Evolutionary conservation across 2,113 vertebrate species (phyloP).

Genomic region (Cyanistes caeruleus): DNA sequence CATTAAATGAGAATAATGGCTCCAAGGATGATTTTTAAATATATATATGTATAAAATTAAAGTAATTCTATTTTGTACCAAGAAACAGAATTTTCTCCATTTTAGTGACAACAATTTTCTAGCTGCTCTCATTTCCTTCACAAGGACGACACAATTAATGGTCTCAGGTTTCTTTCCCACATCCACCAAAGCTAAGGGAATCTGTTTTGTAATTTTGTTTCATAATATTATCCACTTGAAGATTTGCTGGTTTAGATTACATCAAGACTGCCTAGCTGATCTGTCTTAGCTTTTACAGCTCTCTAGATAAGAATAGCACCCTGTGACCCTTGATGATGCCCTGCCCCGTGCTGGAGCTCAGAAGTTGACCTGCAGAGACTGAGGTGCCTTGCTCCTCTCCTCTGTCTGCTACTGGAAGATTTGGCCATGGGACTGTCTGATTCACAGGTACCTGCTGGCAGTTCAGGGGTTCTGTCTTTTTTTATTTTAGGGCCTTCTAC

Average conservation of each 20-base stretch:
- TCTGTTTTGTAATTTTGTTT: background rate
- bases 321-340: background rate
- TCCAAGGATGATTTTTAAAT: background rate
- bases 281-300: background rate
- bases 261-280: background rate
- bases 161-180: background rate
- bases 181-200: background rate
- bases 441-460: background rate
- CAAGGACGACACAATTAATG: background rate
- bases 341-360: accelerated
- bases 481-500: background rate
- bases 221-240: background rate
- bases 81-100: background rate
- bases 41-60: background rate
- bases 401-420: background rate
- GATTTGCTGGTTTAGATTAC: background rate
- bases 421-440: background rate
- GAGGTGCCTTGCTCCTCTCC: background rate
- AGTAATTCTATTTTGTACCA: background rate
- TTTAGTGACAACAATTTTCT: background rate
- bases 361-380: background rate
- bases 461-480: background rate
- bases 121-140: background rate
- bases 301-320: background rate
- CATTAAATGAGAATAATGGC: background rate